A percentile compares a stretch with the other conserved stretches of the same genome.
Conservation (phyloP, 2,888 invertebrate genomes). For the Thyatira batis region DNA sequence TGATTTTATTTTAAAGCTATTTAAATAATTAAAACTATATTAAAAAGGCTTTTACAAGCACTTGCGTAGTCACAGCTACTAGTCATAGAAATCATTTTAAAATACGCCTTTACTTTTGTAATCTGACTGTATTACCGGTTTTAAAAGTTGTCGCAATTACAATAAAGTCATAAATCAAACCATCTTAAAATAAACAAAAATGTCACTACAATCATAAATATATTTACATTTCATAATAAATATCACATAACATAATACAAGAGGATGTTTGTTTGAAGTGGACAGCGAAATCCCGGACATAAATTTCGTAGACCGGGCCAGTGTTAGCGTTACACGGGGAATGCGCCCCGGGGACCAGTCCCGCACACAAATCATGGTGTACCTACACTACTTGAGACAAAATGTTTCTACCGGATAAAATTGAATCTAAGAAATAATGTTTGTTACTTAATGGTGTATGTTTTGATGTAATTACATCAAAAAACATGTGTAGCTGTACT, state of each 20-base stretch:
- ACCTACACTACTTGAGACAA: constrained; percentile 42
- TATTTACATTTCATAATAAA: not conserved
- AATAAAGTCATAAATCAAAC: too few species aligned
- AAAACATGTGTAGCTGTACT: too few species aligned
- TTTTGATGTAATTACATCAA: too few species aligned
- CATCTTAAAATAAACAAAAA: not conserved
- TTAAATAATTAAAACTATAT: too few species aligned
- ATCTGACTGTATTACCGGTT: too few species aligned
- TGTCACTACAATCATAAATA: not conserved
- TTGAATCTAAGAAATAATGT: constrained; percentile 12
- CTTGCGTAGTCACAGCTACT: too few species aligned
- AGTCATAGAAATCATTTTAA: too few species aligned
- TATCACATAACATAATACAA: constrained; percentile 33
- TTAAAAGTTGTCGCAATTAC: too few species aligned
- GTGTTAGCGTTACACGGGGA: constrained; percentile 36
- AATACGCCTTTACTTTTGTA: too few species aligned
- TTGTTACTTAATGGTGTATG: not conserved
- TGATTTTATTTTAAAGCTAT: not conserved
- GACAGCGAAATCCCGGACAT: constrained; percentile 44
- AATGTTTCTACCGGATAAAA: constrained; percentile 24
- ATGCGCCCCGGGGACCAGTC: constrained; percentile 31
- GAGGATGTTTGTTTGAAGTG: constrained; percentile 57
- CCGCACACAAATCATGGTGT: constrained; percentile 57
- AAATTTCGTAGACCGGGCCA: constrained; percentile 42
- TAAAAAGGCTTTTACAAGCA: too few species aligned